Base-by-base conservation (phyloP, 2,888 invertebrate genomes). In the Axea sp. region DNA sequence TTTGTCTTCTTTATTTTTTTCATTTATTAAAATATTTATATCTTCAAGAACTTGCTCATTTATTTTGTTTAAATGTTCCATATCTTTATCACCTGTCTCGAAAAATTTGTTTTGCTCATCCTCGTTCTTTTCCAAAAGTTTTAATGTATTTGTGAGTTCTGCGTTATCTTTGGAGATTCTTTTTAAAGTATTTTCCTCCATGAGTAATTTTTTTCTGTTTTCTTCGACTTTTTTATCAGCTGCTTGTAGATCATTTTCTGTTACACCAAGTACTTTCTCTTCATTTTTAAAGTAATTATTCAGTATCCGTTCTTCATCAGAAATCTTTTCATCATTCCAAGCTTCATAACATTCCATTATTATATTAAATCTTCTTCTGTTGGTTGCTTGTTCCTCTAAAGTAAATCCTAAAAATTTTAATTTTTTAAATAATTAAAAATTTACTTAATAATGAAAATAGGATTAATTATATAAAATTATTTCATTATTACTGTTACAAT, bases 281-380 rank as follows among this genome's bases (percentile, higher is more conserved):
- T 64, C 62, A 9, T 35, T 39, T 39, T 22, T 22, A 5, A 43
- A 17, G n/a, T 43, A 53, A 12, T 64, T 35, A 7, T 26, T 14
- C 3, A 53, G 6, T n/a, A 65, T 2, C 22, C 28, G 19, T 5
- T 47, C 0, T 45, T 51, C 41, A n/a, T 51, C 33, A 0, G 12
- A 1, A 7, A 5, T 15, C 11, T 26, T 64, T 17, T 53, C 64
- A 9, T 64, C 51, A 12, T 51, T 64, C 64, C 64, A 64, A 8
- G 15, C 22, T 15, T 15, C n/a, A 7, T 64, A 64, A 33, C 15
- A 14, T 0, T 15, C 6, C 12, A 60, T 47, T 0, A 51, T 31
- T 24, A 26, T 24, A 2, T 51, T 51, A 24, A 51, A 33, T 31
- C 26, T 51, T 22, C 41, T 31, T 9, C 33, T 8, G 6, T 31